Evolutionary conservation across 92 coral and sea anemone genomes (phyloP), one percentile per base, ranked within the genome.

Genomic region (Zoanthus sociatus): DNA sequence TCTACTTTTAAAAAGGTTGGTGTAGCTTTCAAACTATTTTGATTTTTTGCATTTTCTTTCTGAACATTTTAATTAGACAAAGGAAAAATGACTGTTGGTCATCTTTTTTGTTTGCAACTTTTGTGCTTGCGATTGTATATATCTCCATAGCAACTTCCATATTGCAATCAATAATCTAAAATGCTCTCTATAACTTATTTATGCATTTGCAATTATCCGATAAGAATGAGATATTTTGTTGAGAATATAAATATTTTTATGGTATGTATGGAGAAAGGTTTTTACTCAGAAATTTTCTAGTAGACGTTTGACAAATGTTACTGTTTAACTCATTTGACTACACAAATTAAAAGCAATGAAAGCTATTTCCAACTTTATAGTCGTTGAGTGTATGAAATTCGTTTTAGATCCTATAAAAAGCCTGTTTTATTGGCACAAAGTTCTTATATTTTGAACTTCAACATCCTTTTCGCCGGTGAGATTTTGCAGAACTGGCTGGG

Each of bases 371-470:
- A 61, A 61, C 68, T 61, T 61, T 61, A 71, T 71, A 71, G 12
- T 71, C 76, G 76, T 71, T 71, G 14, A 71, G 44, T 71, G 76
- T 71, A 71, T 71, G 76, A 33, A 71, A 37, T 37, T 51, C 48
- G 48, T 71, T 71, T 71, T 71, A 37, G 68, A 61, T 61, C 68
- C 76, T 61, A 61, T 71, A 70, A 13, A 45, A 71, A 33, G 74
- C 74, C 76, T 71, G 48, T 71, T 71, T 71, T 71, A 71, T 71
- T 71, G 76, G 51, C 76, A 71, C 76, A 71, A 71, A 71, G 13
- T 33, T 71, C 76, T 45, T 71, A 32, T 71, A 71, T 71, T 71
- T 71, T 37, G 51, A 71, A 71, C 53, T 71, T 71, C 48, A 71
- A 71, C 76, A 71, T 61, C 68, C 68, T 61, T 61, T 61, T 15